Evolutionary conservation across 2,888 invertebrate species (phyloP).

Genomic region (Hylaea fasciaria): DNA sequence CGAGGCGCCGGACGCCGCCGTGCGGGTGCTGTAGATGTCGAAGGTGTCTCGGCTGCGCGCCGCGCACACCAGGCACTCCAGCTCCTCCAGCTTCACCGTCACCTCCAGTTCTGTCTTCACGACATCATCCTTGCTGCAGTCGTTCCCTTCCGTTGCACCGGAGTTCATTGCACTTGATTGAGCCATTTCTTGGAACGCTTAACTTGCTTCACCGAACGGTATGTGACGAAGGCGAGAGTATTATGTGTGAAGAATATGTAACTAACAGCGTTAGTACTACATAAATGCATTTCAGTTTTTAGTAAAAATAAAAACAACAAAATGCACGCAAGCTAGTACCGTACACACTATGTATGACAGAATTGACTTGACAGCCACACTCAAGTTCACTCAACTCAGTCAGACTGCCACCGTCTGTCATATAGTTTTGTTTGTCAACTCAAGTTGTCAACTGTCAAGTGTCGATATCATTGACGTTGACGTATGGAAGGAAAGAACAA

Average conservation of each 20-base stretch:
- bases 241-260: neutral
- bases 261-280: neutral
- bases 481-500: no score
- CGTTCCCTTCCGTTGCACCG: constrained; percentile 19
- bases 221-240: neutral
- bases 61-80: constrained; percentile 70
- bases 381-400: no score
- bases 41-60: constrained; percentile 56
- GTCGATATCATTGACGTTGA: no score
- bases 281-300: neutral
- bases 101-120: constrained; percentile 63
- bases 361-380: neutral
- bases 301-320: constrained; percentile 2
- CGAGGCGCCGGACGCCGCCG: constrained; percentile 58
- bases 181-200: constrained; percentile 56
- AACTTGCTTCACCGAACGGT: neutral
- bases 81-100: constrained; percentile 65
- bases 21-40: constrained; percentile 58
- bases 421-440: no score
- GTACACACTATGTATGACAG: neutral
- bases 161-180: constrained; percentile 66
- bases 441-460: no score
- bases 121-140: constrained; percentile 46
- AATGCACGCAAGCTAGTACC: neutral
- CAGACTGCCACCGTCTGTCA: no score